Evolutionary conservation across 2,797 vertebrate species (phyloP), one percentile per base, ranked within the genome.

Genomic region (Peromyscus eremicus): DNA sequence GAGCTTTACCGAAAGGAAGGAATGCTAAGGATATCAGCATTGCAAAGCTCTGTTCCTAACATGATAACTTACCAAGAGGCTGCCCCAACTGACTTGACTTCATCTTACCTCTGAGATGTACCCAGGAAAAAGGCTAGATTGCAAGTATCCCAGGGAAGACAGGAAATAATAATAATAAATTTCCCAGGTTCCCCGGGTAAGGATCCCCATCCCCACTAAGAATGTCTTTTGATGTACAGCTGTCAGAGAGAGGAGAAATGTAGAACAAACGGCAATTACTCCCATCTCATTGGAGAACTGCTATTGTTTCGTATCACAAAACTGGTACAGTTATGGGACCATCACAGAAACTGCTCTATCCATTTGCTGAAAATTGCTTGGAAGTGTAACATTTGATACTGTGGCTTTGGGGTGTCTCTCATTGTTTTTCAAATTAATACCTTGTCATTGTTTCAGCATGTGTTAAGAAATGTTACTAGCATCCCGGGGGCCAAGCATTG

Each of bases 371-470:
- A 99, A 98, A 98, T 98, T 98, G 98, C 98, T 98, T 99, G 98
- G 98, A 99, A 98, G 98, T 98, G 97, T 98, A 98, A 98, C 98
- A 98, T 98, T 99, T 98, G 98, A 99, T 99, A 98, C 98, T 98
- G 99, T 98, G 98, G 99, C 98, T 96, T 99, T 97, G 97, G 98
- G 98, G 97, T 98, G 98, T 99, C 98, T 97, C 98, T 88, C 98
- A 98, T 98, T 99, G 98, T 98, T 99, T 99, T 99, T 99, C 99
- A 99, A 99, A 99, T 99, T 98, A 99, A 99, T 99, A 99, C 99
- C 99, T 99, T 99, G 99, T 99, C 99, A 99, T 98, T 99, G 99
- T 99, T 99, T 98, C 98, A 98, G 98, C 99, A 98, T 98, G 99
- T 99, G 98, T 99, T 99, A 98, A 98, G 98, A 98, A 99, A 98